Base-by-base conservation (phyloP, 2,113 vertebrate genomes). In the Trematocara marginatum region DNA sequence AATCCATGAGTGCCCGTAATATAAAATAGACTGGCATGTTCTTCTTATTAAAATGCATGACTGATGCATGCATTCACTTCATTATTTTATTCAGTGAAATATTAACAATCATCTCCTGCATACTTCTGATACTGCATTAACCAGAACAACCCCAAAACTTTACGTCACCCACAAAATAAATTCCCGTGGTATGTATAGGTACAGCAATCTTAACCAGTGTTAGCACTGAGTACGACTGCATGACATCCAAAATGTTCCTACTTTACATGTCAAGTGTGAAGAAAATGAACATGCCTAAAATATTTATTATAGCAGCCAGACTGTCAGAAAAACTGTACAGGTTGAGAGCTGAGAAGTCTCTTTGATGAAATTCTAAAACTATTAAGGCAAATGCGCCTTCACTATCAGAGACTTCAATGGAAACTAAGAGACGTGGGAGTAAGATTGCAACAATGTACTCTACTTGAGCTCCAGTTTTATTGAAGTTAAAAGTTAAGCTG, bases 341-440 rank as follows among this genome's bases (percentile, higher is more conserved):
- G 86, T 26, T 51, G 42, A 89, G 83, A 92, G 86, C 80, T 90
- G 84, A 90, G 76, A 47, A 53, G 54, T 80, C 52, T 81, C 90
- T 92, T 88, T 92, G 88, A 92, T 90, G 91, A 66, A 89, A 85
- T 85, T 90, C 85, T 79, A 20, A 86, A 85, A 90, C 89, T 86
- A 93, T 91, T 90, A 90, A 76, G 83, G 66, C 87, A 83, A 87
- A 86, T 57, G 79, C 79, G 69, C 85, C 84, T 87, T 86, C 61
- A 49, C 66, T 69, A 59, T 83, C 82, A 79, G n/a, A 83, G 79
- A 90, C 90, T 91, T 93, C 87, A 88, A 85, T 83, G 47, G 59
- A 81, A 92, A 76, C 83, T 81, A 86, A 61, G 40, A 89, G 86
- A 86, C 7, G 59, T 83, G 47, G 66, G 83, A 81, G 80, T 61